These are phyloP conservation scores for Nomia melanderi DNA, from an alignment of 1,140 invertebrate species.

Conservation along the genomic window DNA sequence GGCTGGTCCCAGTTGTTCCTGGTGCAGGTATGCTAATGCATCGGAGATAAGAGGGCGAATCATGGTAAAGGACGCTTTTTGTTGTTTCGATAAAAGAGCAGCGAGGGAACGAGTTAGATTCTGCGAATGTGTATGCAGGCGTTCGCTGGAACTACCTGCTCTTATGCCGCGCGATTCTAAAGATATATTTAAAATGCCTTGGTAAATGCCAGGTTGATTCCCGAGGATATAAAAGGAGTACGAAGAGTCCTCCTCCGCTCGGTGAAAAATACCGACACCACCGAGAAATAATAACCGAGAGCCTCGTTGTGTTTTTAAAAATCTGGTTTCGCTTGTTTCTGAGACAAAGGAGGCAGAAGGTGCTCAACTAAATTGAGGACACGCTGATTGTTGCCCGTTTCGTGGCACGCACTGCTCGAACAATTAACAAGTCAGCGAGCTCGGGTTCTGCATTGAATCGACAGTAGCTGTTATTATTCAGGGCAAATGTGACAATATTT, in stretches of 20 bases:
- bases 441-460: neutral
- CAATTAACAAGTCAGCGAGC: neutral
- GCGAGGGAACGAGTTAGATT: neutral
- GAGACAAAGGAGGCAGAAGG: constrained; percentile 9
- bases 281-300: constrained; percentile 26
- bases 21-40: neutral
- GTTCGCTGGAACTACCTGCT: constrained; percentile 38
- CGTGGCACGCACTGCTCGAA: neutral
- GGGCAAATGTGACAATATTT: too few species aligned
- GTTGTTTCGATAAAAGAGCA: neutral
- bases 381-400: neutral
- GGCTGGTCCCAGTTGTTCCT: neutral
- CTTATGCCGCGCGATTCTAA: constrained; percentile 29
- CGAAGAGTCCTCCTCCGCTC: constrained; percentile 27
- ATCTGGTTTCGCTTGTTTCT: constrained; percentile 36
- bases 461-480: neutral
- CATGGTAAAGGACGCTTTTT: neutral
- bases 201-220: constrained; percentile 43
- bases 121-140: constrained; percentile 8
- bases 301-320: constrained; percentile 30
- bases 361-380: neutral
- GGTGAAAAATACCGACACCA: constrained; percentile 15
- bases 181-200: constrained; percentile 43
- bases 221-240: constrained; percentile 48
- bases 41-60: too few species aligned